phyloP scores from a whole-genome alignment of 2,797 vertebrate genomes.

The Pteronotus mesoamericanus region DNA sequence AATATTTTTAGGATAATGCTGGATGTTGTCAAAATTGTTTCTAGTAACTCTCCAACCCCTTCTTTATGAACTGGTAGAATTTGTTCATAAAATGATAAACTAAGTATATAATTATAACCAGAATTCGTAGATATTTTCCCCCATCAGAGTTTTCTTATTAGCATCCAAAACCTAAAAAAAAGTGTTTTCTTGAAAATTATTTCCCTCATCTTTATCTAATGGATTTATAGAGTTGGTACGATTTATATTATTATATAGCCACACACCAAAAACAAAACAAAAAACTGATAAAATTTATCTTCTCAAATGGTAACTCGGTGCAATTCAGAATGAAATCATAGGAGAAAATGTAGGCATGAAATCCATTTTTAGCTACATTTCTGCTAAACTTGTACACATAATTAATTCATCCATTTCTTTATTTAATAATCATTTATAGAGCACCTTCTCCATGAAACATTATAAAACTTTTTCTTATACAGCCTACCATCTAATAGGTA shows the following conservation, averaged over 20 bases:
- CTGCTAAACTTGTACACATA: background rate
- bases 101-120: background rate
- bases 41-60: background rate
- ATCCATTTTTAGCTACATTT: background rate
- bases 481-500: background rate
- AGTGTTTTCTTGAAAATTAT: background rate
- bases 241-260: background rate
- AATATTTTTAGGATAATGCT: background rate
- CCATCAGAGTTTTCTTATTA: background rate
- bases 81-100: background rate
- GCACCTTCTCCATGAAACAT: background rate
- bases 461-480: background rate
- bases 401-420: background rate
- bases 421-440: background rate
- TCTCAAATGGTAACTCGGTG: background rate
- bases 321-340: background rate
- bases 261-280: too few relatives aligned
- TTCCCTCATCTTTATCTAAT: background rate
- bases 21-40: background rate
- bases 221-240: background rate
- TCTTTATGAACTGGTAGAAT: background rate
- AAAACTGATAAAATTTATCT: background rate
- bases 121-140: background rate
- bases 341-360: background rate
- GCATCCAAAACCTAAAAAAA: background rate